phyloP scores from a whole-genome alignment of 2,888 invertebrate species.

The Coleophora flavipennella region DNA sequence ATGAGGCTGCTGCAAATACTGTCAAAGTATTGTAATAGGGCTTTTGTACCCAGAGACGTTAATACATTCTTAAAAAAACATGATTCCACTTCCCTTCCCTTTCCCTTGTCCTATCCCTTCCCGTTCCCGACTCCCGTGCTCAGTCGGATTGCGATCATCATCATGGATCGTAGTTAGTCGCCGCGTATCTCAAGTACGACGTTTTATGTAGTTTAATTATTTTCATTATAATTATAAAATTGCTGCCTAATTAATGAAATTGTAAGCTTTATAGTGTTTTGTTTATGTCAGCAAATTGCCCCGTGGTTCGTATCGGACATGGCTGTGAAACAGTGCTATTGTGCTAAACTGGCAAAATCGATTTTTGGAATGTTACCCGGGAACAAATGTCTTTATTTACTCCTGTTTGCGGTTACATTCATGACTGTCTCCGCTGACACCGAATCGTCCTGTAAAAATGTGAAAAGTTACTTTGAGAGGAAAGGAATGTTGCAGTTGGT shows the following conservation, averaged over 20 bases:
- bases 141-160: slow-evolving; percentile 60
- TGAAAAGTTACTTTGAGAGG: slow-evolving; percentile 62
- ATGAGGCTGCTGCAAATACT: no score
- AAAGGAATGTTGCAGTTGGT: slow-evolving; percentile 62
- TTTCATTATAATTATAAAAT: no score
- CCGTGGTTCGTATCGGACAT: slow-evolving; percentile 31
- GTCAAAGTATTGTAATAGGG: no score
- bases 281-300: slow-evolving; percentile 14
- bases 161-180: slow-evolving; percentile 59
- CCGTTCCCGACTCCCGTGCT: slow-evolving; percentile 42
- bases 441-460: slow-evolving; percentile 63
- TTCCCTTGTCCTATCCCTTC: no score
- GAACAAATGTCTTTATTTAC: slow-evolving; percentile 60
- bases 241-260: slow-evolving; percentile 12
- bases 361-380: slow-evolving; percentile 64
- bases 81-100: no score
- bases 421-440: slow-evolving; percentile 45
- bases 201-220: slow-evolving; percentile 37
- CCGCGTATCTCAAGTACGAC: slow-evolving; percentile 33
- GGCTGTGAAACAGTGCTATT: slow-evolving; percentile 67
- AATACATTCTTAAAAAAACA: no score
- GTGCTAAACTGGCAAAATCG: slow-evolving; percentile 69
- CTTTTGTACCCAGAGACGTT: no score
- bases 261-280: slow-evolving; percentile 27
- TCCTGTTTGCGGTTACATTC: slow-evolving; percentile 51